phyloP scores from a whole-genome alignment of 2,888 invertebrate genomes.

The Drosophila fungiperda region DNA sequence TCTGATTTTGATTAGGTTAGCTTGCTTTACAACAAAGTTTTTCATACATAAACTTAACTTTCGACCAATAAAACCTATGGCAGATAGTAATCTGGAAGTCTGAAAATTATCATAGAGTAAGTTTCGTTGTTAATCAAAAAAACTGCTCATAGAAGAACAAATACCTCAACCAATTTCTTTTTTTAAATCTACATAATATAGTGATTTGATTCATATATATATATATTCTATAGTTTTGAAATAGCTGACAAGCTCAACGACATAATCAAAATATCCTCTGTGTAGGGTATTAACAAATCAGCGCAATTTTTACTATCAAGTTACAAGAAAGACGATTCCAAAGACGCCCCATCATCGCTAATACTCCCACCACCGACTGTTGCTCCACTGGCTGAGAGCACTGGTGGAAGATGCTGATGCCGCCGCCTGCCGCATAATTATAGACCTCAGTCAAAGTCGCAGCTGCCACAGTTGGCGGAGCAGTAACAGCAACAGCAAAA shows the following conservation, averaged over 20 bases:
- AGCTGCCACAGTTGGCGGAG: slow-evolving; percentile 31
- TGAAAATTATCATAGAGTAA: not conserved
- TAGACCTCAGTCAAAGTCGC: slow-evolving; percentile 28
- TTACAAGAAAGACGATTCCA: slow-evolving; percentile 50
- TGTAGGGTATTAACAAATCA: slow-evolving; percentile 41
- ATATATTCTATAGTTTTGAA: not conserved
- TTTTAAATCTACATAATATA: not conserved
- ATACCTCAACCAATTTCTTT: not conserved
- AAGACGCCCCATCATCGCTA: not conserved
- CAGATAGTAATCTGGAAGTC: not conserved
- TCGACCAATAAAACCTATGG: no score
- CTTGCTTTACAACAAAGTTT: not conserved
- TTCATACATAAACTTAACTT: no score
- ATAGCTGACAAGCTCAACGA: not conserved
- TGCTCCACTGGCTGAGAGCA: slow-evolving; percentile 1
- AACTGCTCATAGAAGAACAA: not conserved
- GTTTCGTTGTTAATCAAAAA: not conserved
- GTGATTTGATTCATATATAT: not conserved
- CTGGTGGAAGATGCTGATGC: slow-evolving; percentile 14
- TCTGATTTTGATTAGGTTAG: not conserved
- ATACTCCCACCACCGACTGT: not conserved
- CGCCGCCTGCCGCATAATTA: slow-evolving; percentile 48
- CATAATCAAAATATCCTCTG: not conserved
- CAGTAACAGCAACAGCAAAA: slow-evolving; percentile 10
- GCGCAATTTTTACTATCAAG: slow-evolving; percentile 72